Conservation (phyloP, 2,888 invertebrate species). For the Auanema freiburgensis region DNA sequence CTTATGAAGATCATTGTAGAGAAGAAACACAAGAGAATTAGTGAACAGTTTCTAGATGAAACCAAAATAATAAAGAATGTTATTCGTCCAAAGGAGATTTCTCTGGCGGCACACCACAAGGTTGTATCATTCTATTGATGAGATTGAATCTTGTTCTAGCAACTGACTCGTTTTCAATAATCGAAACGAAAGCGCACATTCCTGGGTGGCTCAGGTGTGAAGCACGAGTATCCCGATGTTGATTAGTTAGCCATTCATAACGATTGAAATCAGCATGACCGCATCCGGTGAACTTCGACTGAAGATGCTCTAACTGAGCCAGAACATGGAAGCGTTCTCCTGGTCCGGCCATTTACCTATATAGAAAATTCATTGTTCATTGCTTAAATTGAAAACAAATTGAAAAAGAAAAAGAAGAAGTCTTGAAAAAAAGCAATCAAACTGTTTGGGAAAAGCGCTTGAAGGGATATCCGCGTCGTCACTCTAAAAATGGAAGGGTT, state of each 20-base stretch:
- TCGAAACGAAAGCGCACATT: constrained; percentile 86
- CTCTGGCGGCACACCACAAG: constrained; percentile 97
- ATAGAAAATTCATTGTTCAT: neutral
- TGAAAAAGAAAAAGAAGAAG: neutral
- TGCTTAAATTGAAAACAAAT: constrained; percentile 2
- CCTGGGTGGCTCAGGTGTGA: constrained; percentile 79
- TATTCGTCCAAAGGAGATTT: constrained; percentile 60
- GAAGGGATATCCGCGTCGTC: no score
- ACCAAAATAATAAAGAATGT: no score
- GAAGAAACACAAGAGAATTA: no score
- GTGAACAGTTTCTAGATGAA: no score
- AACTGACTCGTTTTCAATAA: constrained; percentile 89
- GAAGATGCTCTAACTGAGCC: constrained; percentile 96
- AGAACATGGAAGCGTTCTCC: constrained; percentile 94
- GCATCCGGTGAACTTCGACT: constrained; percentile 96
- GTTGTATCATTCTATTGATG: constrained; percentile 97
- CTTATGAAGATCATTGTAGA: no score
- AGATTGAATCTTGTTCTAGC: constrained; percentile 91
- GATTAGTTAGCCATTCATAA: constrained; percentile 64
- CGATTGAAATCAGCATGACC: constrained; percentile 96
- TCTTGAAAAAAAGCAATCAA: no score
- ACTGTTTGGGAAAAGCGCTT: no score
- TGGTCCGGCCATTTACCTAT: constrained; percentile 46
- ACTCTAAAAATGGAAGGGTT: no score
- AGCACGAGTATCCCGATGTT: constrained; percentile 87